Evolutionary conservation across 23 tunicate genomes (phyloP).

Genomic region (Diplosoma virens): DNA sequence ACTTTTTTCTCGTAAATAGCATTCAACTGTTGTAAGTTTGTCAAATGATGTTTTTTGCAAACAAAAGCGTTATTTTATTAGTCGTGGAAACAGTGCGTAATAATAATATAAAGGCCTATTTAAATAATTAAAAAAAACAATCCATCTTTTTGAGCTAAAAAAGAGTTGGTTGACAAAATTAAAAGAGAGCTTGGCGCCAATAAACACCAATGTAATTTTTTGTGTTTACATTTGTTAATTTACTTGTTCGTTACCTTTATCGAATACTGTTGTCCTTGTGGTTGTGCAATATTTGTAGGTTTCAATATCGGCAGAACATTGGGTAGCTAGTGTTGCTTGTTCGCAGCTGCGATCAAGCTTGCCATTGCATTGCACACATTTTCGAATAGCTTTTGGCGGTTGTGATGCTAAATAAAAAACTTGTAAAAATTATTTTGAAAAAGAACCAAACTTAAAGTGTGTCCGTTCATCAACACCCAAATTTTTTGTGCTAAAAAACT

Average conservation of each 20-base stretch:
- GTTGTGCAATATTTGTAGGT: not conserved
- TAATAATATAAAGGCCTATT: too few species aligned
- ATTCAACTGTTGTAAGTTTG: too few species aligned
- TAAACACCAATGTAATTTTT: too few species aligned
- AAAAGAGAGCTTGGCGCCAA: not conserved
- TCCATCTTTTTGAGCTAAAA: not conserved
- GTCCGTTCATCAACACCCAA: too few species aligned
- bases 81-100: too few species aligned
- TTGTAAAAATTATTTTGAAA: too few species aligned
- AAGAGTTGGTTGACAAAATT: not conserved
- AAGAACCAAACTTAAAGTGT: too few species aligned
- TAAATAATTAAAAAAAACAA: not conserved
- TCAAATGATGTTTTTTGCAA: too few species aligned
- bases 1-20: too few species aligned
- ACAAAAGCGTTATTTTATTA: too few species aligned
- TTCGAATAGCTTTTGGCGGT: not conserved
- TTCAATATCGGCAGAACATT: not conserved
- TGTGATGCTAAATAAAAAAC: not conserved
- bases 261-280: constrained; percentile 3
- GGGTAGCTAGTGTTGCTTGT: not conserved
- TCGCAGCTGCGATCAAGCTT: not conserved
- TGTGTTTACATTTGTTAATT: not conserved
- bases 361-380: constrained; percentile 10
- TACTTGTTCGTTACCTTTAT: not conserved
- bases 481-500: too few species aligned